A percentile compares a stretch with the other conserved stretches of the same genome.
Evolutionary conservation across 2,113 vertebrate genomes (phyloP).

Genomic region (Pogona vitticeps): DNA sequence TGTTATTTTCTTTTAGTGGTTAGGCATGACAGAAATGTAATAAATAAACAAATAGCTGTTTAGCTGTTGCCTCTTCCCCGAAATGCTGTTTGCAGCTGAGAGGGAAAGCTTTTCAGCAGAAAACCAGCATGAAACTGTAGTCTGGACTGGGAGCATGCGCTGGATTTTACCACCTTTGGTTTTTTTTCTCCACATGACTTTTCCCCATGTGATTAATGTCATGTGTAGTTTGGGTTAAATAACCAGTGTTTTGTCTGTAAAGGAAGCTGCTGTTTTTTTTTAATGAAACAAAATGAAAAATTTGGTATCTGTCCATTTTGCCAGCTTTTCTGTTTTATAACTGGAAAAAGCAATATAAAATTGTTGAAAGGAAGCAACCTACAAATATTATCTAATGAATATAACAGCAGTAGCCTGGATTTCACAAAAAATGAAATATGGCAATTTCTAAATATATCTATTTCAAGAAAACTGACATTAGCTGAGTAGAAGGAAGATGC

Average conservation of each 20-base stretch:
- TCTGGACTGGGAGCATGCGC: background rate
- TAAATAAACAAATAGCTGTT: no score
- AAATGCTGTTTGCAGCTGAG: background rate
- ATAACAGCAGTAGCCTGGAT: background rate
- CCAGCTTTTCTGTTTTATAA: constrained; percentile 7
- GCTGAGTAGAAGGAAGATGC: background rate
- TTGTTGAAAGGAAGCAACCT: background rate
- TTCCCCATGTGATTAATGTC: background rate
- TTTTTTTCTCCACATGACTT: background rate
- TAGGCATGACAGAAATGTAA: no score
- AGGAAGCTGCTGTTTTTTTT: background rate
- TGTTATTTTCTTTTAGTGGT: no score
- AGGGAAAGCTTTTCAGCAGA: background rate
- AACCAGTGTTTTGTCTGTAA: background rate
- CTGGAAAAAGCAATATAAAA: background rate
- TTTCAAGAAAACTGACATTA: background rate
- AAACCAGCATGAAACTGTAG: background rate
- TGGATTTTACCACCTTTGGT: background rate
- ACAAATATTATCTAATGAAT: background rate
- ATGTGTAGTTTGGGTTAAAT: background rate
- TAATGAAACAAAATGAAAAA: constrained; percentile 21
- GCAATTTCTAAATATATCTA: background rate
- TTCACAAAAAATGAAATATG: background rate
- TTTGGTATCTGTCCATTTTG: background rate
- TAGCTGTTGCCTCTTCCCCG: no score